phyloP scores from a whole-genome alignment of 2,888 invertebrate species.

The Uropetala carovei region DNA sequence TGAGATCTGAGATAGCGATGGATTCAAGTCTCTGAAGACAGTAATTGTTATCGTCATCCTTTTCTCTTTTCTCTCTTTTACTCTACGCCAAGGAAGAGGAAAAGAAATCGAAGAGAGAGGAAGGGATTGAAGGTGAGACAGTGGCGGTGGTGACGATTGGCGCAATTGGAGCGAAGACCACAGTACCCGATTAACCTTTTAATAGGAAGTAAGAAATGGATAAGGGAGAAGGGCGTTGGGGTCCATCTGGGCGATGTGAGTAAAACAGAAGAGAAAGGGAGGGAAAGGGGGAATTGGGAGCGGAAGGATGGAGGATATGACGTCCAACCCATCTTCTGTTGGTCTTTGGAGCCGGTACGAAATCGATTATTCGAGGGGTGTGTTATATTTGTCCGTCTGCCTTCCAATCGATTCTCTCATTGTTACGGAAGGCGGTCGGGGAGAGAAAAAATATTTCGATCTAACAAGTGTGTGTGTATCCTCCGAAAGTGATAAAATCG shows the following conservation, averaged over 20 bases:
- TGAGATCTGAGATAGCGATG: constrained; percentile 38
- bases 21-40: not conserved
- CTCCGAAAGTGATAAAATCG: constrained; percentile 39
- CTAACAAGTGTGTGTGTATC: constrained; percentile 5
- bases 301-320: constrained; percentile 11
- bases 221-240: not conserved
- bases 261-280: not conserved
- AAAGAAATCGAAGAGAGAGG: not conserved
- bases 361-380: constrained; percentile 55
- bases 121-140: not conserved
- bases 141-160: not conserved
- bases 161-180: too few species aligned
- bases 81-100: not conserved
- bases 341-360: not conserved
- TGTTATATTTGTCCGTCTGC: constrained; percentile 31
- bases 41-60: not conserved
- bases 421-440: not conserved
- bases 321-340: constrained; percentile 1
- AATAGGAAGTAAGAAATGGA: not conserved
- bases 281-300: not conserved
- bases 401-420: not conserved
- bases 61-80: not conserved
- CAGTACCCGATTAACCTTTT: too few species aligned
- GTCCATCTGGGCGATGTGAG: not conserved
- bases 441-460: constrained; percentile 16